Evolutionary conservation across 2,797 vertebrate species (phyloP).

Genomic region (Poecilia velifera): DNA sequence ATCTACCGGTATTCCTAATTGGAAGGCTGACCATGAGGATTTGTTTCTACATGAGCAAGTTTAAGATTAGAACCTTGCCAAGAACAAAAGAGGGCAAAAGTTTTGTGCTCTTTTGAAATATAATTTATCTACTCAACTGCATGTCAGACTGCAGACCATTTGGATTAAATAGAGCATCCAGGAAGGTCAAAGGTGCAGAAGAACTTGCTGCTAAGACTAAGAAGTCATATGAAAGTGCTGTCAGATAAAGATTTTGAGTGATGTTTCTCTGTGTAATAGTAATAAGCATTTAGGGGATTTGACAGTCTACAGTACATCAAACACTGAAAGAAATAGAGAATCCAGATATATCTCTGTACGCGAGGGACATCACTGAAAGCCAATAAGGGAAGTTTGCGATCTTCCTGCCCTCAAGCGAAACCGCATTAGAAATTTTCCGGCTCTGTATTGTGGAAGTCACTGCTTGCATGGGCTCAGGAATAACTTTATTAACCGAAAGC

Average conservation of each 20-base stretch:
- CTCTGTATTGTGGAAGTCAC: not conserved
- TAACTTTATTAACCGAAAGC: not conserved
- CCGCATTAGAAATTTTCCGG: not conserved
- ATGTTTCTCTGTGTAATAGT: not conserved
- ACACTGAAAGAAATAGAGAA: not conserved
- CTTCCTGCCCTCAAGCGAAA: slow-evolving; percentile 7
- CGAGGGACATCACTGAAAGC: not conserved
- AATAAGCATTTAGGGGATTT: not conserved
- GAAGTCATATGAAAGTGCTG: not conserved
- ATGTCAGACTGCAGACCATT: not conserved
- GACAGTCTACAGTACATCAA: not conserved
- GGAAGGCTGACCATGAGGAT: not conserved
- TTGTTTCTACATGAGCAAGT: not conserved
- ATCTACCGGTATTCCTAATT: not conserved
- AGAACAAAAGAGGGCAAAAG: not conserved
- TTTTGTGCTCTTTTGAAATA: not conserved
- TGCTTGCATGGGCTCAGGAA: not conserved
- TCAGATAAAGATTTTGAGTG: not conserved
- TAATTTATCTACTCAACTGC: not conserved
- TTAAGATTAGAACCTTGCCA: not conserved
- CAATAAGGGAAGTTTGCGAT: not conserved
- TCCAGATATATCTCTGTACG: not conserved
- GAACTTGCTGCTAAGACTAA: not conserved
- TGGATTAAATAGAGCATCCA: not conserved
- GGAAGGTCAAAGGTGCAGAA: not conserved